Evolutionary conservation across 1,140 invertebrate genomes (phyloP).

Genomic region (Bombus cullumanus): DNA sequence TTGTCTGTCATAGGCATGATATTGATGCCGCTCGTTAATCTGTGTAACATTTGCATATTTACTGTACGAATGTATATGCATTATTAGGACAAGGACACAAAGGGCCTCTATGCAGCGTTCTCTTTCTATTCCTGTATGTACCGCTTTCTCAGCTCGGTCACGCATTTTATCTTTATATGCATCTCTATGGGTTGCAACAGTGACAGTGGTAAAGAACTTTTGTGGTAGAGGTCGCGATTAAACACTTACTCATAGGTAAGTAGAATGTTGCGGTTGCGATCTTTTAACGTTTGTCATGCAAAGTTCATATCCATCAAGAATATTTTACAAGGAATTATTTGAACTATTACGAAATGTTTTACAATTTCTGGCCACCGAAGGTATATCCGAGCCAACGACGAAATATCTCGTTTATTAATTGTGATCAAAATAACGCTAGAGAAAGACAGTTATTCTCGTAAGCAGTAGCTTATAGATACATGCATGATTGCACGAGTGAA

Average conservation of each 20-base stretch:
- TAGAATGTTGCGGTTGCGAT: constrained; percentile 7
- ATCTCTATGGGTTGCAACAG: neutral
- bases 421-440: neutral
- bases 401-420: neutral
- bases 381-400: neutral
- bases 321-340: neutral
- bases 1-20: too few species aligned
- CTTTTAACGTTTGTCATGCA: neutral
- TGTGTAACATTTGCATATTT: too few species aligned
- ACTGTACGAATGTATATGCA: too few species aligned
- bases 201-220: neutral
- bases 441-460: constrained; percentile 2
- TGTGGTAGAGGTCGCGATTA: constrained; percentile 44
- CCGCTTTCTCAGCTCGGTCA: too few species aligned
- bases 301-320: neutral
- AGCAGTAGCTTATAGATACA: constrained; percentile 1
- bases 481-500: constrained; percentile 21
- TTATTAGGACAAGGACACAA: too few species aligned
- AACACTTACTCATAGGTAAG: constrained; percentile 26
- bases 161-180: too few species aligned
- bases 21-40: too few species aligned
- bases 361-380: neutral
- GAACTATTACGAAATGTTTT: neutral
- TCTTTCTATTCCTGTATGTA: too few species aligned
- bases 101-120: too few species aligned